Evolutionary conservation across 2,888 invertebrate species (phyloP).

Genomic region (Pyrochroa serraticornis): DNA sequence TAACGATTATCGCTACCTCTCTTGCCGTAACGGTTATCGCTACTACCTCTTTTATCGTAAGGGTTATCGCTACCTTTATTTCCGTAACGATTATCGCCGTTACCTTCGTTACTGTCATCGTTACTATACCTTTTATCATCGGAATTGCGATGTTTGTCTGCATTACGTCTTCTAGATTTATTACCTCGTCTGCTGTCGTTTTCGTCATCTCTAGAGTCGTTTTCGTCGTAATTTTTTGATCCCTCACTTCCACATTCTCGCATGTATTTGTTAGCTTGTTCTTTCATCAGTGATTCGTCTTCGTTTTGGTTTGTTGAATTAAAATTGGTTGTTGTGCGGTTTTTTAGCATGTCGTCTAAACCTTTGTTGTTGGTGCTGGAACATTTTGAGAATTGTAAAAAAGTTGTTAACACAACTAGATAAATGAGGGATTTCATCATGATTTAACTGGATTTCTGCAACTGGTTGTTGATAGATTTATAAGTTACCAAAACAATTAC

Average conservation of each 20-base stretch:
- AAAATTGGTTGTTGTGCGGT: slow-evolving; percentile 24
- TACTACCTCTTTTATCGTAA: slow-evolving; percentile 6
- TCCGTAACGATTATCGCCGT: slow-evolving; percentile 12
- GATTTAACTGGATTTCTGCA: too few species aligned
- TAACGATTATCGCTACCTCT: slow-evolving; percentile 20
- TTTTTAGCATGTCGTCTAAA: slow-evolving; percentile 37
- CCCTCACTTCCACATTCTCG: slow-evolving; percentile 45
- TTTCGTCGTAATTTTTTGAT: slow-evolving; percentile 28
- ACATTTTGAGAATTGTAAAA: too few species aligned
- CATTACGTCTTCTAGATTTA: not conserved
- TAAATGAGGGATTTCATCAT: too few species aligned
- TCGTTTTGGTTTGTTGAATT: slow-evolving; percentile 28
- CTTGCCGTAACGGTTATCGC: slow-evolving; percentile 16
- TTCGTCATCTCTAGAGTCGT: slow-evolving; percentile 10
- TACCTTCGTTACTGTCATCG: slow-evolving; percentile 12
- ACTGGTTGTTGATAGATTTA: too few species aligned
- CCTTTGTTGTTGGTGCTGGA: too few species aligned
- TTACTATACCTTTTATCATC: not conserved
- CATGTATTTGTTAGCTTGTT: slow-evolving; percentile 44
- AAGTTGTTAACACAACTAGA: too few species aligned
- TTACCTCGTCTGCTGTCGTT: slow-evolving; percentile 8
- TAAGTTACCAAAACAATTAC: too few species aligned
- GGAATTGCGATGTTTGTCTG: too few species aligned
- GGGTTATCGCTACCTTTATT: slow-evolving; percentile 13
- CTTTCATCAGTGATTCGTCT: slow-evolving; percentile 38